A percentile compares a stretch with the other conserved stretches of the same genome.
Evolutionary conservation across 2,797 vertebrate species (phyloP).

Genomic region (Pseudotriccus pelzelni): DNA sequence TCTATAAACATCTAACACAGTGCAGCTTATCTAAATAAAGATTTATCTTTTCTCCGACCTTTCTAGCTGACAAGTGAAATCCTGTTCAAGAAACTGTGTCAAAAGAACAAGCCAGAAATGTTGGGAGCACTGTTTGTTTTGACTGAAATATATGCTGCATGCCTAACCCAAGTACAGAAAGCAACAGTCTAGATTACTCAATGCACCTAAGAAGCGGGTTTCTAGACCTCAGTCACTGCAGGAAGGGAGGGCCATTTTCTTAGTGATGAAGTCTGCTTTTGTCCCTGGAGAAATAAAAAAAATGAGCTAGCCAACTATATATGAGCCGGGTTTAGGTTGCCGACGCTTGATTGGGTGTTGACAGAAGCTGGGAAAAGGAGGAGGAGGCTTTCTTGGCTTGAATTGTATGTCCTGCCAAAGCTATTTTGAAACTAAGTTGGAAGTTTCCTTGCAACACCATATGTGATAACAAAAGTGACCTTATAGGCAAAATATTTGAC

Average conservation of each 20-base stretch:
- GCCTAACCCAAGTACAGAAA: neutral
- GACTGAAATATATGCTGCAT: neutral
- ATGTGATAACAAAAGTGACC: slow-evolving; percentile 35
- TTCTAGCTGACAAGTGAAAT: neutral
- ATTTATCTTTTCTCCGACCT: neutral
- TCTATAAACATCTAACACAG: neutral
- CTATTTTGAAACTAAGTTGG: slow-evolving; percentile 44
- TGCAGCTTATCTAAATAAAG: neutral
- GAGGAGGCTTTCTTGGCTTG: slow-evolving; percentile 5
- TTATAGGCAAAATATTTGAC: slow-evolving; percentile 36
- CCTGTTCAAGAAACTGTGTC: neutral
- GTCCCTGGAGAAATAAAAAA: neutral
- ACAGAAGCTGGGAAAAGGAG: slow-evolving; percentile 31
- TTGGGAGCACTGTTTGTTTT: neutral
- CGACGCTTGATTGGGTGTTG: neutral
- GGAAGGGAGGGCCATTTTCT: neutral
- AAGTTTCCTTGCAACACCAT: slow-evolving; percentile 24
- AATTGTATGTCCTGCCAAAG: neutral
- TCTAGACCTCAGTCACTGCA: neutral
- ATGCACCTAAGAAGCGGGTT: neutral
- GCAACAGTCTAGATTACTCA: neutral
- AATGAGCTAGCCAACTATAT: neutral
- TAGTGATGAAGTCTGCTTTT: neutral
- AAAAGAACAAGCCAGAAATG: slow-evolving; percentile 1
- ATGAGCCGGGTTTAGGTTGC: neutral